phyloP scores from a whole-genome alignment of 2,797 vertebrate genomes.

The Eulemur coronatus region DNA sequence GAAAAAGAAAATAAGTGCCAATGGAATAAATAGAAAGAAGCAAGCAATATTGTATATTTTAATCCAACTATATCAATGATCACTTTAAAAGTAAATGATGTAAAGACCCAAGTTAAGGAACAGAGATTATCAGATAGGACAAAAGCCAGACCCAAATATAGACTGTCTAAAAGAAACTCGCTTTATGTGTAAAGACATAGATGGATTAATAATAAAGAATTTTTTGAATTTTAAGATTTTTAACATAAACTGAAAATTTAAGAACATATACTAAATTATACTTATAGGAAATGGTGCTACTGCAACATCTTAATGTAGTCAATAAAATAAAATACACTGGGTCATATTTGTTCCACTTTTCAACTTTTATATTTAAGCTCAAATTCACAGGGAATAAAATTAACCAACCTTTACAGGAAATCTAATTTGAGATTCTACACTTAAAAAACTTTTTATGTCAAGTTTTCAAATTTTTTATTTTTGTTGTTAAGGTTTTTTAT shows the following conservation, averaged over 20 bases:
- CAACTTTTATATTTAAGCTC: not conserved
- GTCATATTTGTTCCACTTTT: not conserved
- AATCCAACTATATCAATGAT: not conserved
- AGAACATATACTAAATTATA: not conserved
- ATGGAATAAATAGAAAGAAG: not conserved
- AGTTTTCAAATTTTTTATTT: not conserved
- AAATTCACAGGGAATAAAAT: not conserved
- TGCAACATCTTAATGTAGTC: not conserved
- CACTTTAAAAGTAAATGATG: not conserved
- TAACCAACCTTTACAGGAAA: not conserved
- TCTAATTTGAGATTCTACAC: not conserved
- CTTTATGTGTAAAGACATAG: not conserved
- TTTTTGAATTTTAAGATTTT: not conserved
- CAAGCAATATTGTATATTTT: not conserved
- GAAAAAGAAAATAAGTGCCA: not conserved
- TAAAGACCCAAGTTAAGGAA: not conserved
- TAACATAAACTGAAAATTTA: not conserved
- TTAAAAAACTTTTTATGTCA: not conserved
- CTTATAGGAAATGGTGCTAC: not conserved
- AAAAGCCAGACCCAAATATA: not conserved
- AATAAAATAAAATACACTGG: not conserved
- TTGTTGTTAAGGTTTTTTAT: not conserved
- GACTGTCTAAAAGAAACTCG: not conserved
- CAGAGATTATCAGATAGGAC: not conserved
- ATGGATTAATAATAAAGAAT: not conserved